Percentiles rank a stretch among this genome's conserved stretches.
Evolutionary conservation across 2,113 vertebrate genomes (phyloP).

Genomic region (Okapia johnstoni): DNA sequence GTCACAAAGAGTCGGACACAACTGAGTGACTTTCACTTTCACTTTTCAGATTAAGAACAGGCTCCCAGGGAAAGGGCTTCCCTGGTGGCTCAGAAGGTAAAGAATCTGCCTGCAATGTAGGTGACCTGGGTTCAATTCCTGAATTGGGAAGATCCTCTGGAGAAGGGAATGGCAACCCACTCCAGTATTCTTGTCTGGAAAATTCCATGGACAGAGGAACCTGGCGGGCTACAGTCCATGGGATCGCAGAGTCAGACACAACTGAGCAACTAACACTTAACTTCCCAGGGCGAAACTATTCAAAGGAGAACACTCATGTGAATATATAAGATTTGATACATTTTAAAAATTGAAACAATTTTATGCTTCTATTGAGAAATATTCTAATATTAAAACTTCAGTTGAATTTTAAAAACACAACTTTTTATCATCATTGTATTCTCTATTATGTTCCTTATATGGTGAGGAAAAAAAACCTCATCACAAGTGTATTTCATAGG

Average conservation of each 20-base stretch:
- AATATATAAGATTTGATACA: not conserved
- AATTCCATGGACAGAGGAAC: not conserved
- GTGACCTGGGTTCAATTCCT: not conserved
- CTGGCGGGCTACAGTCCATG: not conserved
- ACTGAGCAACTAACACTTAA: not conserved
- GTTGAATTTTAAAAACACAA: not conserved
- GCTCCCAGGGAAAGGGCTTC: not conserved
- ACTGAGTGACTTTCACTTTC: not conserved
- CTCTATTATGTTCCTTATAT: not conserved
- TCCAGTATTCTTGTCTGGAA: not conserved
- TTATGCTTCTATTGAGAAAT: not conserved
- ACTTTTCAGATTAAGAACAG: not conserved
- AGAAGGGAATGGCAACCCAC: not conserved
- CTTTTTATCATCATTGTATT: not conserved
- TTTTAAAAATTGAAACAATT: not conserved
- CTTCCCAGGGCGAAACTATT: not conserved
- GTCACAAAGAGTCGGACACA: accelerated
- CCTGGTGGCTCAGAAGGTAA: not conserved
- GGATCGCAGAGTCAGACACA: not conserved
- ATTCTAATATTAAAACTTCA: not conserved
- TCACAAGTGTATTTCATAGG: not conserved
- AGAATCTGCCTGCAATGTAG: not conserved
- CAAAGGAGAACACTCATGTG: not conserved
- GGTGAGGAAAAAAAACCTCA: not conserved
- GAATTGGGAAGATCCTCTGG: not conserved